phyloP scores from a whole-genome alignment of 2,113 vertebrate genomes.

The Ovibos moschatus region DNA sequence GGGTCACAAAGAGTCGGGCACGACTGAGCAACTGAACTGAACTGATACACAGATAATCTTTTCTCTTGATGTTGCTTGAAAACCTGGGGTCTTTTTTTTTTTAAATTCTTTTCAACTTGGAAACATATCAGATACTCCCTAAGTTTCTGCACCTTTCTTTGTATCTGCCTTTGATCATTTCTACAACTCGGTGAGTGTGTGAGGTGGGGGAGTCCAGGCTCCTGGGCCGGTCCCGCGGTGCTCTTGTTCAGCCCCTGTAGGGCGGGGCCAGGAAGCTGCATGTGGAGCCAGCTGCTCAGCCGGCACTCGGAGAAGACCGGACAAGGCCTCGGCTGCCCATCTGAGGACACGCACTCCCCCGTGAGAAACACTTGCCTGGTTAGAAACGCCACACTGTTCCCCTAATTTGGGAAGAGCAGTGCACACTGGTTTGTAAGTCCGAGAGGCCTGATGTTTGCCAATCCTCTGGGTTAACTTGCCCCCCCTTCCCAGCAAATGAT shows the following conservation, averaged over 20 bases:
- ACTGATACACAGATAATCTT: background rate
- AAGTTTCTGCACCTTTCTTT: background rate
- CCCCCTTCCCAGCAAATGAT: background rate
- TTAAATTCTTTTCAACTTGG: background rate
- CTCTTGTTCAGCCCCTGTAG: rapidly evolving
- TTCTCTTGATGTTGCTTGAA: background rate
- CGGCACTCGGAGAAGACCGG: background rate
- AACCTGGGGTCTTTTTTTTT: background rate
- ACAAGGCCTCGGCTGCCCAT: background rate
- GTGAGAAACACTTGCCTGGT: background rate
- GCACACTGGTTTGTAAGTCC: no score
- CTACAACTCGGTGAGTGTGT: background rate
- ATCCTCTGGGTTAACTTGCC: background rate
- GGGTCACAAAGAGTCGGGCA: rapidly evolving
- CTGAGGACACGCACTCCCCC: background rate
- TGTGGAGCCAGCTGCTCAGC: background rate
- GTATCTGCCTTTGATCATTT: background rate
- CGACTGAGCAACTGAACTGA: no score
- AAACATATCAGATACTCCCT: background rate
- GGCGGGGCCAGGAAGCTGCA: background rate
- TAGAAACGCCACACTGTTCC: background rate
- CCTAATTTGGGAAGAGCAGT: background rate
- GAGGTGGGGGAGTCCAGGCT: background rate
- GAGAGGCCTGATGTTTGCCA: background rate
- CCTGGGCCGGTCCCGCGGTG: rapidly evolving